phyloP scores from a whole-genome alignment of 2,888 invertebrate genomes.

The Trisateles emortualis region DNA sequence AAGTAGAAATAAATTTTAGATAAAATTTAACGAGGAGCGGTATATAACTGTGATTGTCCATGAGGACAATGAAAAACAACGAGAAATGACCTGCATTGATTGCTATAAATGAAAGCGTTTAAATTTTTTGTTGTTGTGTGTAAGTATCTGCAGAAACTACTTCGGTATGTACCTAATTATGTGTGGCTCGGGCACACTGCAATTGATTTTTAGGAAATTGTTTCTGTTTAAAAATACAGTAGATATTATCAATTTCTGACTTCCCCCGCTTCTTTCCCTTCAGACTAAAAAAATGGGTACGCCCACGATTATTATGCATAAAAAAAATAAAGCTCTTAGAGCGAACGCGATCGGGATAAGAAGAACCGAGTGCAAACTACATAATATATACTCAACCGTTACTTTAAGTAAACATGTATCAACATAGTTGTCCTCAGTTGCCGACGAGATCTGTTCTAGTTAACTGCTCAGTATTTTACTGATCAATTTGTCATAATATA shows the following conservation, averaged over 20 bases:
- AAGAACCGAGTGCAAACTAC: neutral
- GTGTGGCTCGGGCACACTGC: too few species aligned
- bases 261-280: too few species aligned
- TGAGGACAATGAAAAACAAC: neutral
- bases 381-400: slow-evolving; percentile 10
- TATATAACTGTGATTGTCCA: neutral
- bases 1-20: neutral
- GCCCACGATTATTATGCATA: neutral
- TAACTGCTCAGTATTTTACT: slow-evolving; percentile 27
- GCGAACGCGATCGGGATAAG: neutral
- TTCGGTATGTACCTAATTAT: too few species aligned
- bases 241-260: too few species aligned
- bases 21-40: neutral
- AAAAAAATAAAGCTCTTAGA: slow-evolving; percentile 2
- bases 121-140: neutral
- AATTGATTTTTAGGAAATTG: too few species aligned
- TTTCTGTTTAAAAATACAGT: too few species aligned
- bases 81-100: neutral
- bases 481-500: neutral
- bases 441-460: slow-evolving; percentile 32
- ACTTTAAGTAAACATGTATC: slow-evolving; percentile 46
- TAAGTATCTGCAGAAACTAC: too few species aligned
- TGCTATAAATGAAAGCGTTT: neutral
- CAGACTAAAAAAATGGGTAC: too few species aligned
- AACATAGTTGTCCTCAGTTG: slow-evolving; percentile 41